Percentiles rank a stretch among this genome's conserved stretches.
Evolutionary conservation across 2,888 invertebrate species (phyloP).

Genomic region (Oxycera nigricornis): DNA sequence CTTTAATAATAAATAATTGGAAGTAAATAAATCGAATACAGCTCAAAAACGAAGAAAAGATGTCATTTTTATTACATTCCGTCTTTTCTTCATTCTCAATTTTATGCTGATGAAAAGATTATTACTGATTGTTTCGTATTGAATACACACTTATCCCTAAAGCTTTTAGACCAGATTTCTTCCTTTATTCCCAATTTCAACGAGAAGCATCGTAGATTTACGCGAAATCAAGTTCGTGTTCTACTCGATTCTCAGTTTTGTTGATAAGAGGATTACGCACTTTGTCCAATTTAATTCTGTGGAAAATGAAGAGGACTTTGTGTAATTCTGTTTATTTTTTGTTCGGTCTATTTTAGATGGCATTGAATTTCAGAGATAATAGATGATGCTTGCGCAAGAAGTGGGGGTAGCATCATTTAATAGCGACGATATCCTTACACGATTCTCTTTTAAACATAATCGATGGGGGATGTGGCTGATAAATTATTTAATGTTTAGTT

Average conservation of each 20-base stretch:
- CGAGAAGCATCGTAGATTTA: background rate
- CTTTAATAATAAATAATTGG: background rate
- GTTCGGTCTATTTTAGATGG: no score
- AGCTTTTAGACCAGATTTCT: background rate
- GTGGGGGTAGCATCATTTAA: no score
- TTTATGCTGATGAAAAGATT: slow-evolving; percentile 36
- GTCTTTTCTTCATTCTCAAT: slow-evolving; percentile 1
- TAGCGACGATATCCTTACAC: no score
- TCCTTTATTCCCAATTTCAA: background rate
- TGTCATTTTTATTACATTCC: slow-evolving; percentile 4
- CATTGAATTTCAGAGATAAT: no score
- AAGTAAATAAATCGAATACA: background rate
- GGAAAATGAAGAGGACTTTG: slow-evolving; percentile 20
- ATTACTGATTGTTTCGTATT: slow-evolving; percentile 30
- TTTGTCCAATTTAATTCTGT: slow-evolving; percentile 30
- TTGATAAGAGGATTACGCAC: slow-evolving; percentile 30
- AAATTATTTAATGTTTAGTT: no score
- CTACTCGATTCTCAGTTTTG: slow-evolving; percentile 3
- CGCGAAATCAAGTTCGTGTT: slow-evolving; percentile 18
- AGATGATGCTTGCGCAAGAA: no score
- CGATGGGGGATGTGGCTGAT: no score
- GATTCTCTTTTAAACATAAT: no score
- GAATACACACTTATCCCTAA: background rate
- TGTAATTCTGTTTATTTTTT: background rate
- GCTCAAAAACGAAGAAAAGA: background rate